A percentile compares a stretch with the other conserved stretches of the same genome.
phyloP scores from a whole-genome alignment of 2,888 invertebrate species.

The Bhutanitis thaidina region DNA sequence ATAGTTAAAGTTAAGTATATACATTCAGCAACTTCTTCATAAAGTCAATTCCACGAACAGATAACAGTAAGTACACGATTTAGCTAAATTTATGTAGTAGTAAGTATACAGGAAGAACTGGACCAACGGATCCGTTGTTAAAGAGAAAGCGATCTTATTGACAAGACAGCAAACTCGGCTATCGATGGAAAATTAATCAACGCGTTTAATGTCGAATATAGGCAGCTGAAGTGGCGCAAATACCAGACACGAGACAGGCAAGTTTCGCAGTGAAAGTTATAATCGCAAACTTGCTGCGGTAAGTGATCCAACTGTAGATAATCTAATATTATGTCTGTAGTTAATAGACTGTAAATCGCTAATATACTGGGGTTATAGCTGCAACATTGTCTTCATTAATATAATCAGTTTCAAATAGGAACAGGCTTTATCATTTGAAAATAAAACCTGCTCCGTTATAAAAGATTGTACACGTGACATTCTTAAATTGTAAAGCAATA shows the following conservation, averaged over 20 bases:
- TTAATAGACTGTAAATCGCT: no score
- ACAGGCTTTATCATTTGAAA: no score
- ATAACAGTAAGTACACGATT: neutral
- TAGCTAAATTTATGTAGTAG: neutral
- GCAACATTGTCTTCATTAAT: no score
- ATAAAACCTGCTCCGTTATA: no score
- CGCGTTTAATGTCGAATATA: neutral
- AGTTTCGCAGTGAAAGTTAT: conserved; percentile 14
- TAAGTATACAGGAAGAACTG: neutral
- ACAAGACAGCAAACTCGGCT: neutral
- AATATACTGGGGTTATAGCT: no score
- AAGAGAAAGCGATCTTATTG: conserved; percentile 1
- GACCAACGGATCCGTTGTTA: neutral
- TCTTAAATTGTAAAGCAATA: no score
- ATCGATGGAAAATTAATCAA: neutral
- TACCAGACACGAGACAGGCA: conserved; percentile 1
- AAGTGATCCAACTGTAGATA: conserved; percentile 6
- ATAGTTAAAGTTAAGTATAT: no score
- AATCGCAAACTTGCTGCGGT: conserved; percentile 2
- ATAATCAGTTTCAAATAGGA: no score
- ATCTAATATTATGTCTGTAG: neutral
- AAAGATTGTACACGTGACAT: no score
- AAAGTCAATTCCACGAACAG: no score
- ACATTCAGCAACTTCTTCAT: no score
- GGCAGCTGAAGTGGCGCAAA: neutral